Evolutionary conservation across 53 echinoderm and acorn worm species (phyloP).

Genomic region (Holothuria scabra): DNA sequence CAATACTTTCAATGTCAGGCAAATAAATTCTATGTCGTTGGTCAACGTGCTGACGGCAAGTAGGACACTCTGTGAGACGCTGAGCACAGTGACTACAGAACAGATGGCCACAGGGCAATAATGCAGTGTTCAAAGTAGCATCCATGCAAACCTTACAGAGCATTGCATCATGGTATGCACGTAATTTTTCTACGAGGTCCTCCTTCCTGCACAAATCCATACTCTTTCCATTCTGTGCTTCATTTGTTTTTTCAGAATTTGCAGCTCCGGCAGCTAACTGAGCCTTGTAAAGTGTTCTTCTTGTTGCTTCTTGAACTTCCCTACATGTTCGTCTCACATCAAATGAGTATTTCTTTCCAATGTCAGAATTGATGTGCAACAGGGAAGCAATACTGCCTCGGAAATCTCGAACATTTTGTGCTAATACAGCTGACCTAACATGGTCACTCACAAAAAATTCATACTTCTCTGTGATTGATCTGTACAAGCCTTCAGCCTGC

Average conservation of each 20-base stretch:
- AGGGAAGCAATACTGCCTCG: conserved; percentile 87
- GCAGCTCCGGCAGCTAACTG: conserved; percentile 25
- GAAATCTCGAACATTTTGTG: conserved; percentile 85
- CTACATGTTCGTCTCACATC: conserved; percentile 87
- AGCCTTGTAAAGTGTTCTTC: conserved; percentile 71
- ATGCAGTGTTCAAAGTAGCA: conserved; percentile 73
- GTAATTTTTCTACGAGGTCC: conserved; percentile 61
- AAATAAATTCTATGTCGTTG: conserved; percentile 79
- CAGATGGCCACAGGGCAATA: conserved; percentile 91
- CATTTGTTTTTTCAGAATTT: conserved; percentile 11
- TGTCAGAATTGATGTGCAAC: conserved; percentile 84
- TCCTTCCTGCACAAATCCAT: conserved; percentile 28
- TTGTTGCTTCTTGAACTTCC: conserved; percentile 88
- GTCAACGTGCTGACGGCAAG: conserved; percentile 69
- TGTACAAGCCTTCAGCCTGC: conserved; percentile 82
- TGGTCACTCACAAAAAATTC: conserved; percentile 94
- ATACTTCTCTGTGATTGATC: conserved; percentile 90
- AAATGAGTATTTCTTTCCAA: conserved; percentile 92
- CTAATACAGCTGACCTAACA: conserved; percentile 78
- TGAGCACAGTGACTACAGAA: conserved; percentile 75
- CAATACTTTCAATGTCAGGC: conserved; percentile 29
- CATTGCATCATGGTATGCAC: conserved; percentile 67
- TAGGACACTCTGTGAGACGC: conserved; percentile 72
- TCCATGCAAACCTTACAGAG: conserved; percentile 93
- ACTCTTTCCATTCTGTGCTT: background rate